A percentile compares a stretch with the other conserved stretches of the same genome.
Evolutionary conservation across 2,797 vertebrate genomes (phyloP).

Genomic region (Gymnocypris eckloni): DNA sequence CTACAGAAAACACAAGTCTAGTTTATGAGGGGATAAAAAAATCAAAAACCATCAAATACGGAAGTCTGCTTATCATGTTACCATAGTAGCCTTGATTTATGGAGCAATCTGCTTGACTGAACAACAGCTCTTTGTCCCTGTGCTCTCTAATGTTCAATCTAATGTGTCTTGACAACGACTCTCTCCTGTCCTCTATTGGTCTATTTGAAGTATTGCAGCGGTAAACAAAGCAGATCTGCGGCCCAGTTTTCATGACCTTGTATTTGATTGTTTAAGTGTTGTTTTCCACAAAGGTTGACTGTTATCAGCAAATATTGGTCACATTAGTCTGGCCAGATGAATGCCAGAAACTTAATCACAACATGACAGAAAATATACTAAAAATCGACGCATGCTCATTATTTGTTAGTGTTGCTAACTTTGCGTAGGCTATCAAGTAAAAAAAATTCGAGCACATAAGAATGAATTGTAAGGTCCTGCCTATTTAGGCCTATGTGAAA

Average conservation of each 20-base stretch:
- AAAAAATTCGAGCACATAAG: not conserved
- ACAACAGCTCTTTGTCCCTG: constrained; percentile 54
- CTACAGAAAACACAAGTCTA: not conserved
- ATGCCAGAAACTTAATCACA: not conserved
- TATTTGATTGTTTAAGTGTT: not conserved
- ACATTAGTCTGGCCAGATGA: not conserved
- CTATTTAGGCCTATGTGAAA: not conserved
- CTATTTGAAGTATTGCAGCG: constrained; percentile 16
- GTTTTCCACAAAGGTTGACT: not conserved
- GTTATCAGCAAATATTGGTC: not conserved
- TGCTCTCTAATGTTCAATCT: constrained; percentile 6
- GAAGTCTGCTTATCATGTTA: constrained; percentile 21
- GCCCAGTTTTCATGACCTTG: constrained; percentile 48
- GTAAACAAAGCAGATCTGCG: constrained; percentile 35
- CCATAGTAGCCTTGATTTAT: constrained; percentile 23
- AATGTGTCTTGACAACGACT: constrained; percentile 18
- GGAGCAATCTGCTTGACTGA: constrained; percentile 38
- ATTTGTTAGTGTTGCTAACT: not conserved
- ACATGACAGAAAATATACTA: not conserved
- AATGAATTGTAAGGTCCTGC: not conserved
- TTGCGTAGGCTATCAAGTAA: not conserved
- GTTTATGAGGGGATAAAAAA: not conserved
- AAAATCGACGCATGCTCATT: not conserved
- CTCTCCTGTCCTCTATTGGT: constrained; percentile 47
- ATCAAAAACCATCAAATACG: not conserved